A percentile compares a stretch with the other conserved stretches of the same genome.
Evolutionary conservation across 92 coral and sea anemone species (phyloP).

Genomic region (Epizoanthus scotinus): DNA sequence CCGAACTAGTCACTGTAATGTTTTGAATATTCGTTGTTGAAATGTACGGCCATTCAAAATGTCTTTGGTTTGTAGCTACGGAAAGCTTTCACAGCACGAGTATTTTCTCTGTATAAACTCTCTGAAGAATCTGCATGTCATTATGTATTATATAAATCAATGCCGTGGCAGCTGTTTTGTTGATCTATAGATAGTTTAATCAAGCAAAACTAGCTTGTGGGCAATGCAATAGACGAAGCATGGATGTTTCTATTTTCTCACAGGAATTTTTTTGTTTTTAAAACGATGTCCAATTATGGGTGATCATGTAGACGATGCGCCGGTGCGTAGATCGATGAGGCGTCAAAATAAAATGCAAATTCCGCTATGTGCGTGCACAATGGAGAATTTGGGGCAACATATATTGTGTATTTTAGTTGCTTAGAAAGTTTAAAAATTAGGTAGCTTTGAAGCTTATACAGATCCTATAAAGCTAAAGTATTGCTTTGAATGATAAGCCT

Average conservation of each 20-base stretch:
- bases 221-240: not conserved
- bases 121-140: not conserved
- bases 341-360: not conserved
- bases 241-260: not conserved
- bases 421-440: not conserved
- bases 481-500: not conserved
- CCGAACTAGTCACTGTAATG: not conserved
- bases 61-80: not conserved
- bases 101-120: not conserved
- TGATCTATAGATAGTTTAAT: not conserved
- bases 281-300: not conserved
- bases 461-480: slow-evolving; percentile 16
- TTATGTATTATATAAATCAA: too few species aligned
- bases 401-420: not conserved
- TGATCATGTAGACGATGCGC: not conserved
- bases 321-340: not conserved
- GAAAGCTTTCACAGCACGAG: not conserved
- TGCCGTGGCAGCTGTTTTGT: slow-evolving; percentile 7
- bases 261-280: not conserved
- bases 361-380: too few species aligned
- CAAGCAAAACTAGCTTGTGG: not conserved
- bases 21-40: not conserved
- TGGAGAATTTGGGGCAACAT: not conserved
- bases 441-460: slow-evolving; percentile 5
- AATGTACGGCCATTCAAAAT: not conserved